Evolutionary conservation across 2,113 vertebrate species (phyloP), one percentile per base, ranked within the genome.

Genomic region (Anthoscopus minutus): DNA sequence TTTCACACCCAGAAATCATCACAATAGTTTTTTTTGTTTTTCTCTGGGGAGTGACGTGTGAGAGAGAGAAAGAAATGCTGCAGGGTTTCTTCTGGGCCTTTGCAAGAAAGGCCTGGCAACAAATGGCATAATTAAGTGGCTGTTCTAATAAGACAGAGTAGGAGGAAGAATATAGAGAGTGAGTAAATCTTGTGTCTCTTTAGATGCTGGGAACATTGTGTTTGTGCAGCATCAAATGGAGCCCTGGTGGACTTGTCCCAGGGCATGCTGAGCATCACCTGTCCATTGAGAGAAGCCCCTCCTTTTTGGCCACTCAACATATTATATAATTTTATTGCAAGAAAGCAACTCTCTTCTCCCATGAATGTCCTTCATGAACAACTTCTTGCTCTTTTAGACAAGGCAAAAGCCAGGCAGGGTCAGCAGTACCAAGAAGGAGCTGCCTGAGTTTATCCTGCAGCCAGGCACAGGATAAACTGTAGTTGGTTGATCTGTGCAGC

Each of bases 31-130:
- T 42, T 45, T 30, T 23, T 77, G 7, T 76, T 76, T 30, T 83
- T 18, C 30, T 35, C 9, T 35, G 27, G 12, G 57, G 48, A 62
- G 10, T 40, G 23, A n/a, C 20, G 8, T 42, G 51, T 33, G 25
- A 57, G 25, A 17, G 33, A 58, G 54, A 58, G 17, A 78, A 28
- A 15, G 30, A 74, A 71, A 37, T 0, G 0, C 21, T 66, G 3
- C 28, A 61, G 9, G 7, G 8, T 77, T 84, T 22, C 31, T 81
- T 88, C 31, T 70, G 44, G 9, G 6, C 65, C 27, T 79, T 56
- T 72, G 2, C 48, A 66, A 71, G 74, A 81, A 88, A 48, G 35
- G 8, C 24, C 16, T 85, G 50, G 57, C 27, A 57, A 53, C 12
- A 81, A 67, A 81, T 51, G n/a, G 6, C 35, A 47, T 81, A 33